Conservation (phyloP, 2,888 invertebrate species). For the Ellobium chinense region DNA sequence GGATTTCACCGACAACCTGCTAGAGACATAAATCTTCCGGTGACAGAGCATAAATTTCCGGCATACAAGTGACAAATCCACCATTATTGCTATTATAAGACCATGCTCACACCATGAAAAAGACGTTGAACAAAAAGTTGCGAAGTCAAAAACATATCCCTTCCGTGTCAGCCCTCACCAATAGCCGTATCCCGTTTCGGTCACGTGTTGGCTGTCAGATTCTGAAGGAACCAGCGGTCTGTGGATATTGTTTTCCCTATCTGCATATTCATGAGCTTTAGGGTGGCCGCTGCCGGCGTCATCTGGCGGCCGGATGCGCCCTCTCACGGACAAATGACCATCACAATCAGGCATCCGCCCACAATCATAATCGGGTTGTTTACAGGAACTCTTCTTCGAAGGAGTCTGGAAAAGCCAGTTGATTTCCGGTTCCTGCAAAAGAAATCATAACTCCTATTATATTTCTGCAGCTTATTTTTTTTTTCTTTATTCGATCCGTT, state of each 20-base stretch:
- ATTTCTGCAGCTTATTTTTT: too few species aligned
- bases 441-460: too few species aligned
- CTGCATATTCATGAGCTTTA: constrained; percentile 18
- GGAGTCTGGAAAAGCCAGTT: too few species aligned
- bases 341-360: neutral
- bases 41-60: neutral
- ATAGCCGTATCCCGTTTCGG: neutral
- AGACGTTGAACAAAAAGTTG: neutral
- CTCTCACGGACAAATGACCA: constrained; percentile 43
- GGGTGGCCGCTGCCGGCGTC: constrained; percentile 5
- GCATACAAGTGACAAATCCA: too few species aligned
- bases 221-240: constrained; percentile 12
- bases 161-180: neutral
- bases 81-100: too few species aligned
- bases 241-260: constrained; percentile 18
- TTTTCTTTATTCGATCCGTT: too few species aligned
- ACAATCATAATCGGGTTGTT: too few species aligned
- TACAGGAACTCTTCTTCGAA: too few species aligned
- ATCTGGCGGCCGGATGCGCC: constrained; percentile 10
- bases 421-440: too few species aligned
- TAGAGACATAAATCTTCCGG: neutral
- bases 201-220: constrained; percentile 3
- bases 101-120: neutral
- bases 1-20: neutral
- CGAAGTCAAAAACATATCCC: neutral